phyloP scores from a whole-genome alignment of 2,888 invertebrate genomes.

The Drosophila rubida region DNA sequence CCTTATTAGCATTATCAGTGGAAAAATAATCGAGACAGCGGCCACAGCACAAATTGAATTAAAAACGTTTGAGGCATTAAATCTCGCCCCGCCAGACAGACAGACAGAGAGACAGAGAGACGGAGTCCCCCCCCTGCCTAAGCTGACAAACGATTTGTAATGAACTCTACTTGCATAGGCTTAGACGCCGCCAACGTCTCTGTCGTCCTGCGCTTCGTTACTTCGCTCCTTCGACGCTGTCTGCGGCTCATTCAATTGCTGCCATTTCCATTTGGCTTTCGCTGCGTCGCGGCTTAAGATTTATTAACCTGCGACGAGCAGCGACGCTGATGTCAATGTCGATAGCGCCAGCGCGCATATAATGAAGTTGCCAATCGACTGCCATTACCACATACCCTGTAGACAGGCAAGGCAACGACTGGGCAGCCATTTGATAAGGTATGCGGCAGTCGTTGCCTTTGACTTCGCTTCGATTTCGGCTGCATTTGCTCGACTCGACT shows the following conservation, averaged over 20 bases:
- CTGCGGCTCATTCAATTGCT: slow-evolving; percentile 15
- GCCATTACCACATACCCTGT: background rate
- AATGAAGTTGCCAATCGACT: slow-evolving; percentile 53
- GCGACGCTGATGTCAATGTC: slow-evolving; percentile 19
- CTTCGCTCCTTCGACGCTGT: background rate
- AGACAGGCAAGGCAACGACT: no score
- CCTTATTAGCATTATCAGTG: slow-evolving; percentile 80
- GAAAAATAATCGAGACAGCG: slow-evolving; percentile 72
- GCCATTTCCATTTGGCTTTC: slow-evolving; percentile 39
- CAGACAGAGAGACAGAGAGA: background rate
- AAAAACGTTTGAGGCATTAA: slow-evolving; percentile 76
- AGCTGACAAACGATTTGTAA: slow-evolving; percentile 81
- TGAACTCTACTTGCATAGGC: slow-evolving; percentile 72
- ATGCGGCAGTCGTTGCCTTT: slow-evolving; percentile 5
- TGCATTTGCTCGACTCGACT: slow-evolving; percentile 38
- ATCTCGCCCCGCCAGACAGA: slow-evolving; percentile 51
- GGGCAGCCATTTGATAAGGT: background rate
- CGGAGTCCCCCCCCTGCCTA: slow-evolving; percentile 33
- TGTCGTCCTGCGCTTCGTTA: background rate
- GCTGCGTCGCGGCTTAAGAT: slow-evolving; percentile 74
- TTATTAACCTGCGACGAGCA: slow-evolving; percentile 75
- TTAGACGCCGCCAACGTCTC: slow-evolving; percentile 55
- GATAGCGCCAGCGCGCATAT: slow-evolving; percentile 39
- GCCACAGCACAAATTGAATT: slow-evolving; percentile 78
- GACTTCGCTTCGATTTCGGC: slow-evolving; percentile 32